Conservation (phyloP, 2,797 vertebrate species). For the Martes flavigula region DNA sequence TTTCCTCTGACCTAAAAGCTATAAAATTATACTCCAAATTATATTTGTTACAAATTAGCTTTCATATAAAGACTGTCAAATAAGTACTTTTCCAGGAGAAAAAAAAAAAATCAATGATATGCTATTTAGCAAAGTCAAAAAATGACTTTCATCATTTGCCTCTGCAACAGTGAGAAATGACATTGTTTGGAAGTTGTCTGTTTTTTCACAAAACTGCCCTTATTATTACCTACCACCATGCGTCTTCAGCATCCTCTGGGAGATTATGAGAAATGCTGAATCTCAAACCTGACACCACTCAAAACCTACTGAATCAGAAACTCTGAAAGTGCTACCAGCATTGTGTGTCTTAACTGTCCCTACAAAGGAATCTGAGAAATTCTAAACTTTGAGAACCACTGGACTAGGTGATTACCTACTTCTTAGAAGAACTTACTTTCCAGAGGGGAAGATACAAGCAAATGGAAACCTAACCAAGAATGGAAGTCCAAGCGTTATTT, state of each 20-base stretch:
- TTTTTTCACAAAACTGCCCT: not conserved
- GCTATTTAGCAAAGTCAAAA: not conserved
- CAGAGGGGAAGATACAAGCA: not conserved
- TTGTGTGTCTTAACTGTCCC: not conserved
- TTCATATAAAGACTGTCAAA: not conserved
- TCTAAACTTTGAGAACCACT: not conserved
- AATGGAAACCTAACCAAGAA: not conserved
- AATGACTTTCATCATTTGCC: not conserved
- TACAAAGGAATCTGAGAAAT: not conserved
- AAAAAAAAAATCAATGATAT: not conserved
- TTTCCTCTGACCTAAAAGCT: not conserved
- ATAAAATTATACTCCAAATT: not conserved
- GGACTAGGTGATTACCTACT: no score
- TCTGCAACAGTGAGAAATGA: not conserved
- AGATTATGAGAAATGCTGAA: not conserved
- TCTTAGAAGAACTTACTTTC: not conserved
- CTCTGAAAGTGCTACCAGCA: rapidly evolving
- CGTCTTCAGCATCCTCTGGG: not conserved
- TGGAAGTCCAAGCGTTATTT: not conserved
- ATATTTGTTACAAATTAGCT: not conserved
- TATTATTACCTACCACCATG: not conserved
- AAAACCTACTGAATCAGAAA: not conserved
- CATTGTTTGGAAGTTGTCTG: not conserved
- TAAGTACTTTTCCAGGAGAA: not conserved
- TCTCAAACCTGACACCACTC: rapidly evolving